A percentile compares a stretch with the other conserved stretches of the same genome.
Evolutionary conservation across 2,888 invertebrate genomes (phyloP).

Genomic region (Chalcis sispes): DNA sequence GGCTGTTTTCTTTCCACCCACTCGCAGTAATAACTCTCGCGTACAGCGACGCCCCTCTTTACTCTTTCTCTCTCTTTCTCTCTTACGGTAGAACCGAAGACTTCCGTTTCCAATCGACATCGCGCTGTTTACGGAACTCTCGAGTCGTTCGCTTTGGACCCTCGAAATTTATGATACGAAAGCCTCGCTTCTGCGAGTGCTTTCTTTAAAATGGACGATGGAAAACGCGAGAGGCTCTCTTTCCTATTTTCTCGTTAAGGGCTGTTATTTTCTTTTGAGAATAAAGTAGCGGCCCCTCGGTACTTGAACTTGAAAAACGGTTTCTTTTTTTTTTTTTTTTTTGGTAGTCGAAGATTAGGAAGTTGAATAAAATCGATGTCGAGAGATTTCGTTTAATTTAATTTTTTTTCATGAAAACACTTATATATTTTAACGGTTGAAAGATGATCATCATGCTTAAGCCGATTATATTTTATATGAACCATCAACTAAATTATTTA

Average conservation of each 20-base stretch:
- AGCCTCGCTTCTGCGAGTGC: slow-evolving; percentile 28
- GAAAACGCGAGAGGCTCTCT: not conserved
- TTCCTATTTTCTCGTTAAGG: slow-evolving; percentile 32
- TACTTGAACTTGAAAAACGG: slow-evolving; percentile 11
- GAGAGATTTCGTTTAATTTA: too few species aligned
- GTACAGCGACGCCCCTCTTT: not conserved
- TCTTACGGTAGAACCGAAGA: slow-evolving; percentile 38
- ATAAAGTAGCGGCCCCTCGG: slow-evolving; percentile 19
- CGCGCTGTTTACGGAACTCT: slow-evolving; percentile 68
- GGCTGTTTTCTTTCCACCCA: too few species aligned
- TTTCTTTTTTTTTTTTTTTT: slow-evolving; percentile 10
- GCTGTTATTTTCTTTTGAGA: slow-evolving; percentile 36
- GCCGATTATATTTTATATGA: too few species aligned
- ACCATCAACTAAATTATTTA: too few species aligned
- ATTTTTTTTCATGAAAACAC: too few species aligned
- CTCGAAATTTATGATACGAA: slow-evolving; percentile 65
- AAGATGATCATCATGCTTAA: too few species aligned
- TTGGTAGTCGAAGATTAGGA: not conserved
- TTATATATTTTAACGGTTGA: too few species aligned
- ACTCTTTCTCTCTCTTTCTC: not conserved
- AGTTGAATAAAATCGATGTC: not conserved
- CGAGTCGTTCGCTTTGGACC: slow-evolving; percentile 54
- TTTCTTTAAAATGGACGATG: slow-evolving; percentile 8
- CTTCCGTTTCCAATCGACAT: slow-evolving; percentile 65
- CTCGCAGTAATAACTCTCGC: slow-evolving; percentile 20